Evolutionary conservation across 1,140 invertebrate genomes (phyloP).

Genomic region (Penaeus vannamei): DNA sequence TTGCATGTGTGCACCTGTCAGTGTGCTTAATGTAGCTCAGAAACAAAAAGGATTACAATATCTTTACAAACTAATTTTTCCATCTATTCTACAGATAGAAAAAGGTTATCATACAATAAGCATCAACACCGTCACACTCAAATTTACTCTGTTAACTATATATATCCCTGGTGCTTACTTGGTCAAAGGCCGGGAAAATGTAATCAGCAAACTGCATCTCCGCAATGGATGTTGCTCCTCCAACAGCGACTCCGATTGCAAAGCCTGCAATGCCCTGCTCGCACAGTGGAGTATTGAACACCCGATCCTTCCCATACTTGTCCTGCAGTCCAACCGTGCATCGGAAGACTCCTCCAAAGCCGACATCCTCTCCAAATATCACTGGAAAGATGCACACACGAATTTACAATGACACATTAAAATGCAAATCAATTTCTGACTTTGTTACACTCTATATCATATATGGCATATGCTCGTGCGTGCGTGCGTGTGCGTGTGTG

Average conservation of each 20-base stretch:
- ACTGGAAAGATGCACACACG: constrained; percentile 74
- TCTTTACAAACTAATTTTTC: too few species aligned
- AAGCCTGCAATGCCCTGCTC: constrained; percentile 99
- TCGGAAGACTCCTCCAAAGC: constrained; percentile 98
- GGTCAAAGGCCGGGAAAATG: constrained; percentile 99
- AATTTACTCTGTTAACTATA: background rate
- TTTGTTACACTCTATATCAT: background rate
- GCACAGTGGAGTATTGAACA: constrained; percentile 98
- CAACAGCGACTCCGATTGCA: constrained; percentile 90
- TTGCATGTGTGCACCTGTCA: too few species aligned
- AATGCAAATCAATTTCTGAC: too few species aligned
- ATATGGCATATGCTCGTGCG: too few species aligned
- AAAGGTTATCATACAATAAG: background rate
- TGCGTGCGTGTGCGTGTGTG: background rate
- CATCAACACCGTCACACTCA: background rate
- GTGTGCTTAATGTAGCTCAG: too few species aligned
- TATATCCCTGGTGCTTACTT: constrained; percentile 76
- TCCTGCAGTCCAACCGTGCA: constrained; percentile 94
- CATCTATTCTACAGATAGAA: too few species aligned
- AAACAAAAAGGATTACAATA: too few species aligned
- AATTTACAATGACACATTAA: background rate
- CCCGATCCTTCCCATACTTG: constrained; percentile 93
- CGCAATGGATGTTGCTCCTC: constrained; percentile 93
- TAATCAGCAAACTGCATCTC: constrained; percentile 99
- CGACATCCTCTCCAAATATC: constrained; percentile 98